Evolutionary conservation across 2,113 vertebrate genomes (phyloP).

Genomic region (Erythrolamprus reginae): DNA sequence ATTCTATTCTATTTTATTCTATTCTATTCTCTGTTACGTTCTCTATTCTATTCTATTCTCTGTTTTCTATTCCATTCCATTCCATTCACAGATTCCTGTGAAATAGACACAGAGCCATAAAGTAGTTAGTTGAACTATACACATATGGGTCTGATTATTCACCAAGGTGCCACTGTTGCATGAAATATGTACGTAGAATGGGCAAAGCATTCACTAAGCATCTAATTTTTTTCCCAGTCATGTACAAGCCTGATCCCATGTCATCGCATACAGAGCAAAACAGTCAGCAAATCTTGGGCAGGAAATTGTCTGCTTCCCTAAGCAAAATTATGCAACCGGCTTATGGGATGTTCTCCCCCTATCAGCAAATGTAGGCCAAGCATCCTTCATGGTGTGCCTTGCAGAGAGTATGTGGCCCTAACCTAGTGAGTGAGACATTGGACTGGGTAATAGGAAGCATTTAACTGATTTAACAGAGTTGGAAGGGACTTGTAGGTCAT

Average conservation of each 20-base stretch:
- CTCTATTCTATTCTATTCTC: no score
- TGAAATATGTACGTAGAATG: not conserved
- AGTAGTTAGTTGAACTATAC: not conserved
- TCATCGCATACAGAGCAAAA: not conserved
- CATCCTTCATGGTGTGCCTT: not conserved
- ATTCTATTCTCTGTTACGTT: no score
- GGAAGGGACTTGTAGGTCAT: no score
- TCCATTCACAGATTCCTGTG: not conserved
- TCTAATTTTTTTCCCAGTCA: not conserved
- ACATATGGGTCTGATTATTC: not conserved
- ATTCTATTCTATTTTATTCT: no score
- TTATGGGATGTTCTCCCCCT: not conserved
- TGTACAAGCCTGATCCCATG: not conserved
- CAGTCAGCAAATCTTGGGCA: not conserved
- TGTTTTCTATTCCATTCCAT: no score
- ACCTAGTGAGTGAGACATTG: not conserved
- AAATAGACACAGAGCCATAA: not conserved
- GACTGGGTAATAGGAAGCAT: not conserved
- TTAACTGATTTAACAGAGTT: no score
- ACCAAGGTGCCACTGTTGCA: not conserved
- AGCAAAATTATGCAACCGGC: constrained; percentile 19
- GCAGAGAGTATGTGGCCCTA: not conserved
- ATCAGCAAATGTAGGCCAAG: not conserved
- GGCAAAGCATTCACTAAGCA: not conserved
- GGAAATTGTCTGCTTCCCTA: constrained; percentile 6